Evolutionary conservation across 2,797 vertebrate species (phyloP).

Genomic region (Sibirionetta formosa): DNA sequence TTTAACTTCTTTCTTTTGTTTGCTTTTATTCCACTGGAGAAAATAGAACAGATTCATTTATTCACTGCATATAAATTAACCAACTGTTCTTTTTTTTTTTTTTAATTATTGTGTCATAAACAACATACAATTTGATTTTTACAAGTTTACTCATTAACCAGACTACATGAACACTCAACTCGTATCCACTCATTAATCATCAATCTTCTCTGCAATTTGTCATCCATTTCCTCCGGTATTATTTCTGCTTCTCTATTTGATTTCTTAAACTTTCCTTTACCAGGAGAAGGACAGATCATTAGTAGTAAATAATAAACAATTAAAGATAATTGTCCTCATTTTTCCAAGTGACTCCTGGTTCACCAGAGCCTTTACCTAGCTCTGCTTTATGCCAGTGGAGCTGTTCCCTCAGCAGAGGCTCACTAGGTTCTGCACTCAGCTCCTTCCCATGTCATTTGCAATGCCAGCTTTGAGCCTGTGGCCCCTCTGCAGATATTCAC

Average conservation of each 20-base stretch:
- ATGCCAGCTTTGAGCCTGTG: neutral
- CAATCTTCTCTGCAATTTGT: neutral
- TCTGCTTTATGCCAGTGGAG: neutral
- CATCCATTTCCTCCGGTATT: neutral
- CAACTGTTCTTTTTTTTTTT: slow-evolving; percentile 55
- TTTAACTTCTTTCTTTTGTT: neutral
- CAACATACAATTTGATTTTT: slow-evolving; percentile 23
- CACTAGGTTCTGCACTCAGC: rapidly evolving
- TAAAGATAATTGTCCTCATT: neutral
- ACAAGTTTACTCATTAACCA: neutral
- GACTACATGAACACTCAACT: neutral
- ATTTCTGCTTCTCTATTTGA: neutral
- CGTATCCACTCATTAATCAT: neutral
- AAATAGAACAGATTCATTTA: slow-evolving; percentile 54
- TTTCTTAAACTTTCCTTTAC: neutral
- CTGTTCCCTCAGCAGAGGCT: neutral
- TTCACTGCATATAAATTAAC: slow-evolving; percentile 44
- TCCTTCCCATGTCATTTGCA: rapidly evolving
- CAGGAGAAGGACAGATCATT: neutral
- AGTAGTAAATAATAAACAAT: neutral
- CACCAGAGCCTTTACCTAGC: neutral
- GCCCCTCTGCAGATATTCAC: neutral
- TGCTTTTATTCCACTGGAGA: slow-evolving; percentile 37
- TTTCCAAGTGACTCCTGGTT: neutral
- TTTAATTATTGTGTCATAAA: neutral